Evolutionary conservation across 2,797 vertebrate genomes (phyloP), one percentile per base, ranked within the genome.

Genomic region (Acipenser transmontanus): DNA sequence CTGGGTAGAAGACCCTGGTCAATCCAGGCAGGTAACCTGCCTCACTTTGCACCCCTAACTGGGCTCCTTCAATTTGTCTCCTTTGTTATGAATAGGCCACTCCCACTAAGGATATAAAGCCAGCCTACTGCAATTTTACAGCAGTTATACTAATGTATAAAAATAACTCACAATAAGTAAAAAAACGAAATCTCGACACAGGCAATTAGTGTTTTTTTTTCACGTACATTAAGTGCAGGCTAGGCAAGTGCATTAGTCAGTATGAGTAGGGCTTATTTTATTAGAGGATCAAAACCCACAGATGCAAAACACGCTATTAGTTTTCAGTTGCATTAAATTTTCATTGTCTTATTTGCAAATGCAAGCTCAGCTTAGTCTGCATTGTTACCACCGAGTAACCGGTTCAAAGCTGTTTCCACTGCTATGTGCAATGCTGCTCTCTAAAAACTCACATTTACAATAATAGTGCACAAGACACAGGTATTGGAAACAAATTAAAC

Each of bases 331-430:
- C 20, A 20, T 20, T 20, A 1, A 20, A 20, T 20, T 20, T 20
- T 20, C 20, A 20, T 20, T 20, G 20, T 20, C 20, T 34, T 34
- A 20, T 20, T 20, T 20, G 1, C 20, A 49, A 66, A 48, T 61
- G 50, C 17, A 57, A 63, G 51, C 13, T 66, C 65, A 47, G 47
- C 61, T 60, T 62, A 59, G 69, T 20, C 59, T 49, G 74, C 75
- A 76, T 81, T 81, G 80, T 81, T 77, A 72, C 59, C 65, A 63
- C 64, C 65, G 51, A 66, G 74, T 73, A 84, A 84, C 82, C 80
- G 82, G 82, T 81, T 84, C 76, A 71, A 84, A 82, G 82, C 82
- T 84, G 82, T 84, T 84, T 74, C 68, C 66, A 70, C 82, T 80
- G 82, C n/a, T n/a, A 80, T 79, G 74, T 71, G 17, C 69, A 67